Evolutionary conservation across 2,797 vertebrate genomes (phyloP).

Genomic region (Lacerta agilis): DNA sequence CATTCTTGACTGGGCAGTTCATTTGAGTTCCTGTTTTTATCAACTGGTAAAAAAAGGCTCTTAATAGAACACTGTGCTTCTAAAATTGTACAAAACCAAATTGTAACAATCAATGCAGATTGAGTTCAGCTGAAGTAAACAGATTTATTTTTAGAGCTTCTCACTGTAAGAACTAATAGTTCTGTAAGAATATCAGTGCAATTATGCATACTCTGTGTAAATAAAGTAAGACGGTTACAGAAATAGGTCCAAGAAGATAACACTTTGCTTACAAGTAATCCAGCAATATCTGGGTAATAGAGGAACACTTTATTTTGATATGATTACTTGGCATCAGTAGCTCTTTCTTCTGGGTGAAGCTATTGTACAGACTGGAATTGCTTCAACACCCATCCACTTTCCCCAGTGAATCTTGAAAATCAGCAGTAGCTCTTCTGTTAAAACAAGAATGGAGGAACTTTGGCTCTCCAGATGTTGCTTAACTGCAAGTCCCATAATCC

Average conservation of each 20-base stretch:
- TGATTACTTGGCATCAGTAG: not conserved
- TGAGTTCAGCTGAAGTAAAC: constrained; percentile 24
- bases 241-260: not conserved
- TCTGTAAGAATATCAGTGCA: not conserved
- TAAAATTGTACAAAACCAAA: constrained; percentile 22
- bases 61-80: constrained; percentile 5
- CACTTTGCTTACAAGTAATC: not conserved
- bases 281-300: not conserved
- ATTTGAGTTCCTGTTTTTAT: not conserved
- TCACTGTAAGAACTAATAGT: not conserved
- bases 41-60: constrained; percentile 9
- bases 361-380: not conserved
- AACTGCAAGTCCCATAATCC: too few species aligned
- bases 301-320: not conserved
- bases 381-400: not conserved
- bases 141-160: constrained; percentile 20
- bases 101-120: constrained; percentile 27
- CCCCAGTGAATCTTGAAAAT: not conserved
- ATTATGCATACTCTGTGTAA: not conserved
- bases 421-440: not conserved
- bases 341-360: not conserved
- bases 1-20: not conserved
- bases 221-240: not conserved
- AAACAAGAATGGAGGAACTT: too few species aligned
- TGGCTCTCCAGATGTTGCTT: too few species aligned